These are phyloP conservation scores for Laticauda colubrina DNA, from an alignment of 2,113 vertebrate species.

Conservation along the genomic window DNA sequence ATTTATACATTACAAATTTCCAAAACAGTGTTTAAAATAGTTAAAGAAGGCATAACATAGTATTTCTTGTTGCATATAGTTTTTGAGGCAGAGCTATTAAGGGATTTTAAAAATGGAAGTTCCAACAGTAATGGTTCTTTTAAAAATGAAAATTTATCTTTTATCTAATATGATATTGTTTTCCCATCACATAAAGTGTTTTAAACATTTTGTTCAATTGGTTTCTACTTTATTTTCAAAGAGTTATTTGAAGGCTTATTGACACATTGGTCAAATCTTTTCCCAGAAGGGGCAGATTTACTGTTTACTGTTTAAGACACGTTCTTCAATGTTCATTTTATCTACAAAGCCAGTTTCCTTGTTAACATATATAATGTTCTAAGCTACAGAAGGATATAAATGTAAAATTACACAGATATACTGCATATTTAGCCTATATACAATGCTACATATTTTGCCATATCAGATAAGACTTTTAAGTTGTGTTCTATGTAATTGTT, in stretches of 20 bases:
- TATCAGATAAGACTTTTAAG: not conserved
- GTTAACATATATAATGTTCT: not conserved
- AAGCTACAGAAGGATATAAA: not conserved
- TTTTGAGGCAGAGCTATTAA: not conserved
- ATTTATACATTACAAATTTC: conserved; percentile 6
- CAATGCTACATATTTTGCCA: not conserved
- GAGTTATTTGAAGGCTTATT: not conserved
- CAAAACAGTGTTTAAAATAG: not conserved
- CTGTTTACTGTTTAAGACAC: not conserved
- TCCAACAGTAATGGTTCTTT: not conserved
- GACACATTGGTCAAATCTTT: not conserved
- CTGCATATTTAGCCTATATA: not conserved
- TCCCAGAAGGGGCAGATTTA: not conserved
- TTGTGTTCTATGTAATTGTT: not conserved
- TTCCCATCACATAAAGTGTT: not conserved
- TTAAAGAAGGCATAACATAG: conserved; percentile 1
- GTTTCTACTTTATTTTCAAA: not conserved
- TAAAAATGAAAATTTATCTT: not conserved
- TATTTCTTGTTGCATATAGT: not conserved
- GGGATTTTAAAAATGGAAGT: not conserved
- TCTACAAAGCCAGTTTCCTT: not conserved
- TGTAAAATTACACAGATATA: not conserved
- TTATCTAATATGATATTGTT: not conserved
- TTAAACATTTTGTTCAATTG: not conserved
- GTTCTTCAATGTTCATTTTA: not conserved